Conservation (phyloP, 2,797 vertebrate species). For the Channallabes apus region DNA sequence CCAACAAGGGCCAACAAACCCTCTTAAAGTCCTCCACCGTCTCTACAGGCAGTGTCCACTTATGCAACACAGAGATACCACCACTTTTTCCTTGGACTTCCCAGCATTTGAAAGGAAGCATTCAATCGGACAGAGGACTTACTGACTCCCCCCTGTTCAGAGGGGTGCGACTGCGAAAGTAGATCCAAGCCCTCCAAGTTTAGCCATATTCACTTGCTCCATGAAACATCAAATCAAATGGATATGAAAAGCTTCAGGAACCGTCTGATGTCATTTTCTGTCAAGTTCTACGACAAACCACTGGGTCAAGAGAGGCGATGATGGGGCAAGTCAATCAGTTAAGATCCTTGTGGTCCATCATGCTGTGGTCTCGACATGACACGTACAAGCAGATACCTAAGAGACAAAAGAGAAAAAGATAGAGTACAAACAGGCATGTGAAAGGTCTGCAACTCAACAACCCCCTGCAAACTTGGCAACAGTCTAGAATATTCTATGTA, state of each 20-base stretch:
- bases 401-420: not conserved
- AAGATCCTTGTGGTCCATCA: not conserved
- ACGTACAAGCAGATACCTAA: not conserved
- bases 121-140: constrained; percentile 24
- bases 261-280: not conserved
- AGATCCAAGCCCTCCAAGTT: not conserved
- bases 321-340: not conserved
- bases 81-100: not conserved
- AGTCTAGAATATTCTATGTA: not conserved
- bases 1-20: constrained; percentile 28
- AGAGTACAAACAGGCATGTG: not conserved
- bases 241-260: not conserved
- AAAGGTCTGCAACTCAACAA: not conserved
- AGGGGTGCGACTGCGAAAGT: not conserved
- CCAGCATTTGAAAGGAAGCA: constrained; percentile 16
- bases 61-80: not conserved
- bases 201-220: constrained; percentile 34
- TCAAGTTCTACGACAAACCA: not conserved
- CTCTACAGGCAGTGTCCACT: not conserved
- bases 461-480: not conserved
- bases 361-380: not conserved
- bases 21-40: constrained; percentile 22
- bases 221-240: not conserved
- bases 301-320: not conserved
- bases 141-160: not conserved